Percentiles rank a stretch among this genome's conserved stretches.
Conservation (phyloP, 2,797 vertebrate genomes). For the Crypturellus tataupa region DNA sequence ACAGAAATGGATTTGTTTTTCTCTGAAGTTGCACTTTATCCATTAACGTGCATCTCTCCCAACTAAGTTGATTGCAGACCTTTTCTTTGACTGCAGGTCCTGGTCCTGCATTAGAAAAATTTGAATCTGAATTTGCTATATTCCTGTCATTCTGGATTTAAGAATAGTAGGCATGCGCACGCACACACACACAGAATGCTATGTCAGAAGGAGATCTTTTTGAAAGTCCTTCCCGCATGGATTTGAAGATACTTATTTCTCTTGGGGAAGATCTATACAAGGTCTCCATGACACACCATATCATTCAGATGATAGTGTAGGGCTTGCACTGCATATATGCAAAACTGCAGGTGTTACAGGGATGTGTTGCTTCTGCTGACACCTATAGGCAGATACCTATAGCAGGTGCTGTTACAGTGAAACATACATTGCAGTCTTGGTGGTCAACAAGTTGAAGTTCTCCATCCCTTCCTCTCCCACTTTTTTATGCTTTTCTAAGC, state of each 20-base stretch:
- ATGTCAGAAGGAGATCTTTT: neutral
- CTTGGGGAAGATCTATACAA: neutral
- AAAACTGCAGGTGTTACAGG: accelerated
- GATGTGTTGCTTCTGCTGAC: neutral
- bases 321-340: neutral
- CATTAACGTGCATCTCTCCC: neutral
- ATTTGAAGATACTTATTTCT: neutral
- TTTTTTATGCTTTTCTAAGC: neutral
- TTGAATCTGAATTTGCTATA: conserved; percentile 4
- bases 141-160: neutral
- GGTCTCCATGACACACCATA: accelerated
- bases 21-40: conserved; percentile 46
- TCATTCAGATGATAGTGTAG: neutral
- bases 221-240: neutral
- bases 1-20: neutral
- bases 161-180: conserved; percentile 34
- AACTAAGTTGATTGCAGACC: neutral
- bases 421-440: neutral
- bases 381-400: accelerated
- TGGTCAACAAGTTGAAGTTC: neutral
- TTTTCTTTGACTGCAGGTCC: neutral
- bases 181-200: neutral
- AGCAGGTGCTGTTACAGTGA: neutral
- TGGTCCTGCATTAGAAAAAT: neutral
- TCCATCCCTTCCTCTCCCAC: neutral